Base-by-base conservation (phyloP, 2,797 vertebrate genomes). In the Xenops minutus region DNA sequence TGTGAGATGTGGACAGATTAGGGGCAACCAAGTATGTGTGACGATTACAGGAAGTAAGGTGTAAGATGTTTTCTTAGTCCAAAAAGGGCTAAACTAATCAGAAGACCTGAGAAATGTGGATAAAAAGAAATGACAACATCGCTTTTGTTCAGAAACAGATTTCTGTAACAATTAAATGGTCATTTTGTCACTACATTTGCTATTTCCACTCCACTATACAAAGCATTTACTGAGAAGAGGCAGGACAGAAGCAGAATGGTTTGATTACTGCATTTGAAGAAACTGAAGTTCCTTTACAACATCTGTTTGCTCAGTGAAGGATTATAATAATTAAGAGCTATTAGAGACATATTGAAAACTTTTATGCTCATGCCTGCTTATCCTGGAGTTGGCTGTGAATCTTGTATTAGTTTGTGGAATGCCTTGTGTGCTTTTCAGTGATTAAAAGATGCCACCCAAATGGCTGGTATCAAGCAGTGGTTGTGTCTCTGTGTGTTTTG, bases 251-350 rank as follows among this genome's bases (percentile, higher is more conserved):
- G 88, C 92, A 95, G 86, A 96, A 92, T 97, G 90, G 80, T 95
- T 96, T 96, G 96, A 96, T 97, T 95, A 93, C 86, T 78, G 80
- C 93, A 92, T 97, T 91, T 93, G 87, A 91, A 95, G 94, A 94
- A 96, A 93, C 90, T 92, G 77, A 97, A 96, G 90, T 96, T 96
- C 88, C 92, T 76, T 72, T 92, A 91, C 74, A 97, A 97, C 96
- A 97, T 96, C 96, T 97, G 96, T 96, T 97, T 97, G 94, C 96
- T 96, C 94, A 93, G 82, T 95, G 96, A 96, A 96, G 95, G 95
- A 96, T 97, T 96, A 96, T 96, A 97, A 97, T 97, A 96, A 96
- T 97, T 97, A 96, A 69, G 66, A 97, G 92, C 93, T 93, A 96
- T 97, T 96, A 97, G 94, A 97, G 93, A 85, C 97, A 92, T 95